Conservation (phyloP, 2,797 vertebrate genomes). For the Lacerta viridis region DNA sequence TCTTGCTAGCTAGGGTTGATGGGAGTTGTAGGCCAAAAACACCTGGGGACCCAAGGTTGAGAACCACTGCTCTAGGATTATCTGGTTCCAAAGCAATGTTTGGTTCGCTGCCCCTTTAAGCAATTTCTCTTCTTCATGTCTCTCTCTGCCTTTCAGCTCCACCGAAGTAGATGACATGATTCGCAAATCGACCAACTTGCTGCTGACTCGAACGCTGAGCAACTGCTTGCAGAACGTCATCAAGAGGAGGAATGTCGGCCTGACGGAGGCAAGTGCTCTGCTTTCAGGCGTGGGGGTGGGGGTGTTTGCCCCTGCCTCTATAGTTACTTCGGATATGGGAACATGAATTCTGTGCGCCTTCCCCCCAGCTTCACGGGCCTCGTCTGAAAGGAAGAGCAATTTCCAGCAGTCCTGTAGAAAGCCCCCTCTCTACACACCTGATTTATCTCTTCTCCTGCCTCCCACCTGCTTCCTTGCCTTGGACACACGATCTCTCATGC, state of each 20-base stretch:
- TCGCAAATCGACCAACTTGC: slow-evolving; percentile 94
- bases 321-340: too few species aligned
- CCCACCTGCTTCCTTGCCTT: neutral
- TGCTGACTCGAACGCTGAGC: slow-evolving; percentile 94
- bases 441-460: neutral
- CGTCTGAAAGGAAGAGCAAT: neutral
- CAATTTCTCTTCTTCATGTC: neutral
- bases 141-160: slow-evolving; percentile 81
- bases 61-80: too few species aligned
- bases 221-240: slow-evolving; percentile 94
- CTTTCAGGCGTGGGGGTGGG: too few species aligned
- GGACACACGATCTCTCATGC: neutral
- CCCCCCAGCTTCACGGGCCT: too few species aligned
- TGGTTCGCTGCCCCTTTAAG: accelerated
- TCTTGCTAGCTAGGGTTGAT: too few species aligned
- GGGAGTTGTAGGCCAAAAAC: too few species aligned
- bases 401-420: neutral
- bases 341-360: too few species aligned
- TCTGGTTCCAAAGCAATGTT: neutral
- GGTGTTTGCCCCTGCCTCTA: neutral
- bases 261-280: slow-evolving; percentile 88
- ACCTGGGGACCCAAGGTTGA: too few species aligned
- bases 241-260: slow-evolving; percentile 94
- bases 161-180: slow-evolving; percentile 98
- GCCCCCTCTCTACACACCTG: neutral